phyloP scores from a whole-genome alignment of 1,140 invertebrate genomes.

The Tribolium madens region DNA sequence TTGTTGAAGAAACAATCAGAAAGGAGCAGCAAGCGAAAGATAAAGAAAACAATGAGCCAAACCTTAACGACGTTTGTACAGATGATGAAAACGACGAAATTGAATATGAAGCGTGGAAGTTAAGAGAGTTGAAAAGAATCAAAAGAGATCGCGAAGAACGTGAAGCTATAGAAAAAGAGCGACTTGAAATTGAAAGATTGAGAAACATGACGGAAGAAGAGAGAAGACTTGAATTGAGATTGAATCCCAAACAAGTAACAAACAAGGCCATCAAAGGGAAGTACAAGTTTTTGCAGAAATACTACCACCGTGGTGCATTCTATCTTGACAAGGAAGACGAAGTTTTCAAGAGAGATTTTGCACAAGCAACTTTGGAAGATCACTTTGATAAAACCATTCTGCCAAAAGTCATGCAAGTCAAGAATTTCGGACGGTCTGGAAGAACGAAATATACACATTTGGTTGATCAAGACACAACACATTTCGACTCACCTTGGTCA shows the following conservation, averaged over 20 bases:
- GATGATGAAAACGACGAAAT: conserved; percentile 99
- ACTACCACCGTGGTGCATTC: conserved; percentile 99
- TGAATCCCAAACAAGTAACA: conserved; percentile 94
- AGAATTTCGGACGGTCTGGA: conserved; percentile 98
- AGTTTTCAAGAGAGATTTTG: conserved; percentile 94
- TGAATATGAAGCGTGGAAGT: conserved; percentile 98
- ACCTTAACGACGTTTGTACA: conserved; percentile 91
- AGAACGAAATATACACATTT: conserved; percentile 99
- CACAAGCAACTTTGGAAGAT: conserved; percentile 97
- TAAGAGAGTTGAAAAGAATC: conserved; percentile 94
- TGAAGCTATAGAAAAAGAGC: conserved; percentile 89
- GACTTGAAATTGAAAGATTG: conserved; percentile 90
- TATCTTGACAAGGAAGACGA: conserved; percentile 96
- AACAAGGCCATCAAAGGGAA: conserved; percentile 98
- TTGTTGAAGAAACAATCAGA: conserved; percentile 91
- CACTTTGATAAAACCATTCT: conserved; percentile 99
- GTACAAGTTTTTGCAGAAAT: conserved; percentile 99
- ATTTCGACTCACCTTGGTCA: conserved; percentile 97
- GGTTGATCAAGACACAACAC: conserved; percentile 99
- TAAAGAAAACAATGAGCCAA: conserved; percentile 73
- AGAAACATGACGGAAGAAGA: conserved; percentile 98
- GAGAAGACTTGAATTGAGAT: conserved; percentile 84
- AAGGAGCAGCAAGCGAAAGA: conserved; percentile 75
- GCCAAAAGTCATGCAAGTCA: conserved; percentile 99
- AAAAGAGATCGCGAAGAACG: conserved; percentile 96